Evolutionary conservation across 2,888 invertebrate genomes (phyloP).

Genomic region (Pseudococcus jackbeardsleyi): DNA sequence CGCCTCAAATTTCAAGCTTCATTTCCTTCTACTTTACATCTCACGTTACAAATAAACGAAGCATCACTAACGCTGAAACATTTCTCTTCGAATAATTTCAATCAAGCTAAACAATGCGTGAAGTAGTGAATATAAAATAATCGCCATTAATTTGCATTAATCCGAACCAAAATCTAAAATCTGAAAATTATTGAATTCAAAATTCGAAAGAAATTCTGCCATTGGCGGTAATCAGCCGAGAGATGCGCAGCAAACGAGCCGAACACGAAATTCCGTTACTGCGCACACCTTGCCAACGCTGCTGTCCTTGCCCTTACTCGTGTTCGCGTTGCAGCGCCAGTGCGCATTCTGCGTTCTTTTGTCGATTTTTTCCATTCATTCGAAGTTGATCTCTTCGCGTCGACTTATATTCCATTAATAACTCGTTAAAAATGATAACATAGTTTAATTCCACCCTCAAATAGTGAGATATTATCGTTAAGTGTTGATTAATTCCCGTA

Average conservation of each 20-base stretch:
- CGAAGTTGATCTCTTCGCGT: background rate
- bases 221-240: background rate
- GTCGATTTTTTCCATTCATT: constrained; percentile 42
- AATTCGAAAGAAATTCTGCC: background rate
- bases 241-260: background rate
- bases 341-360: constrained; percentile 33
- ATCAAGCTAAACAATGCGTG: background rate
- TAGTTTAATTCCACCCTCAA: background rate
- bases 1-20: no score
- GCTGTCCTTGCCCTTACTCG: constrained; percentile 4
- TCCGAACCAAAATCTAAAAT: no score
- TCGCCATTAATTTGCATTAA: no score
- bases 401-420: background rate
- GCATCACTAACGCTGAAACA: background rate
- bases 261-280: background rate
- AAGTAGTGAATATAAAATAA: background rate
- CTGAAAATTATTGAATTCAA: background rate
- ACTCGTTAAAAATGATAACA: constrained; percentile 35
- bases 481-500: background rate
- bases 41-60: no score
- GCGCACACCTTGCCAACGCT: constrained; percentile 25
- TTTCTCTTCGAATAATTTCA: background rate
- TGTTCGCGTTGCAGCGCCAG: background rate
- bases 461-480: background rate
- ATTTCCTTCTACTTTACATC: no score